phyloP scores from a whole-genome alignment of 1,140 invertebrate species.

The Conopomorpha cramerella region DNA sequence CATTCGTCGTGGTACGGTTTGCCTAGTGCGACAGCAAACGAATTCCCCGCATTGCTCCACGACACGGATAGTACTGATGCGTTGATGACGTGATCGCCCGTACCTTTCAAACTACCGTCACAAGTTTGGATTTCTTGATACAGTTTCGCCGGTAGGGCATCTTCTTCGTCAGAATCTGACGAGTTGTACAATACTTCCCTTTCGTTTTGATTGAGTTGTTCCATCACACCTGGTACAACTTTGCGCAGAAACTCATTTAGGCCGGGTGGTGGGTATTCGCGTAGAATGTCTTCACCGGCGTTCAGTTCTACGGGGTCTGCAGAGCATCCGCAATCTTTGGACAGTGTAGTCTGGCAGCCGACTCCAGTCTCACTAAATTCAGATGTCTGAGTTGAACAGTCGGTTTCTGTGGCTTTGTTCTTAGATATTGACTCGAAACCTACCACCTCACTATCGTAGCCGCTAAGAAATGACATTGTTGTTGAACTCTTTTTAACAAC shows the following conservation, averaged over 20 bases:
- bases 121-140: slow-evolving; percentile 33
- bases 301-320: slow-evolving; percentile 9
- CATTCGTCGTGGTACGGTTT: slow-evolving; percentile 28
- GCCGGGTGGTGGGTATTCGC: slow-evolving; percentile 25
- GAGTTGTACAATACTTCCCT: slow-evolving; percentile 22
- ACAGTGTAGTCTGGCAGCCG: slow-evolving; percentile 19
- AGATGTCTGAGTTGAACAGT: slow-evolving; percentile 26
- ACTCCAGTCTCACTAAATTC: slow-evolving; percentile 20
- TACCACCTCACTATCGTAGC: slow-evolving; percentile 34
- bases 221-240: slow-evolving; percentile 35
- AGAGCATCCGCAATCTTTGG: slow-evolving; percentile 20
- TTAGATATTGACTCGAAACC: slow-evolving; percentile 29
- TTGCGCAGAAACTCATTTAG: slow-evolving; percentile 32
- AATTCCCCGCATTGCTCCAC: slow-evolving; percentile 38
- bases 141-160: slow-evolving; percentile 18
- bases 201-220: slow-evolving; percentile 30
- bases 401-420: slow-evolving; percentile 9
- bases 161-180: slow-evolving; percentile 41
- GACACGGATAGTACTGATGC: slow-evolving; percentile 20
- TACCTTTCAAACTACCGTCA: slow-evolving; percentile 18
- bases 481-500: background rate
- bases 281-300: slow-evolving; percentile 13
- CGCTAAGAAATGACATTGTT: slow-evolving; percentile 34
- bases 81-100: slow-evolving; percentile 23
- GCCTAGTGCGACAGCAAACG: slow-evolving; percentile 31